Conservation (phyloP, 2,797 vertebrate species). For the Prunella strophiata region DNA sequence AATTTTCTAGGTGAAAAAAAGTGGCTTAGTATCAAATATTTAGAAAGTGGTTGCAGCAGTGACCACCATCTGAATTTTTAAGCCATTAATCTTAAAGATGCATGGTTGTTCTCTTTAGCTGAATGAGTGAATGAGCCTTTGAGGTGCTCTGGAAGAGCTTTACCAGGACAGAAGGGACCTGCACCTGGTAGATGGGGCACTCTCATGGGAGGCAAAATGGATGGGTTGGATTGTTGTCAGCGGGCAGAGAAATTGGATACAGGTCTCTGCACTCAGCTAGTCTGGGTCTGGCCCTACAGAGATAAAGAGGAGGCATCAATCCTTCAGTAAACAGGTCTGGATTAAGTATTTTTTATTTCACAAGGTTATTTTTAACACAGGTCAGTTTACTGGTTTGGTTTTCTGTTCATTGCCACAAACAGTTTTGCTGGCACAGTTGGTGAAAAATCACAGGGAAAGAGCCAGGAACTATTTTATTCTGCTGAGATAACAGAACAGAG, state of each 20-base stretch:
- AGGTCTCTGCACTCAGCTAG: background rate
- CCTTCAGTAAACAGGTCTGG: slow-evolving; percentile 10
- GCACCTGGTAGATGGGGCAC: background rate
- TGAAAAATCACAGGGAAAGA: background rate
- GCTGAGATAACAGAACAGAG: background rate
- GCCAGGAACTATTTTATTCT: background rate
- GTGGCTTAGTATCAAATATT: slow-evolving; percentile 40
- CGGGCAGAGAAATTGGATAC: background rate
- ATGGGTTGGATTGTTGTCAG: slow-evolving; percentile 9
- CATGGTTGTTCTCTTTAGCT: background rate
- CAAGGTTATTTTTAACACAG: slow-evolving; percentile 6
- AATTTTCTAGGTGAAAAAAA: slow-evolving; percentile 46
- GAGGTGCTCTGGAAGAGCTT: background rate
- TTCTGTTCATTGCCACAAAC: background rate
- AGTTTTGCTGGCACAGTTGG: background rate
- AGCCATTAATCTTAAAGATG: background rate
- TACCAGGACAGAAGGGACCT: background rate
- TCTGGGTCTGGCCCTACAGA: background rate
- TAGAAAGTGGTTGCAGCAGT: background rate
- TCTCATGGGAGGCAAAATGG: background rate
- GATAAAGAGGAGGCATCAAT: slow-evolving; percentile 30
- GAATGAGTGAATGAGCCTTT: background rate
- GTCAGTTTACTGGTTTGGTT: background rate
- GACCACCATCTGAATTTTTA: background rate
- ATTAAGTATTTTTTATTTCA: background rate